A percentile compares a stretch with the other conserved stretches of the same genome.
These are phyloP conservation scores for Julus scanicus DNA, from an alignment of 2,888 invertebrate species.

Conservation along the genomic window DNA sequence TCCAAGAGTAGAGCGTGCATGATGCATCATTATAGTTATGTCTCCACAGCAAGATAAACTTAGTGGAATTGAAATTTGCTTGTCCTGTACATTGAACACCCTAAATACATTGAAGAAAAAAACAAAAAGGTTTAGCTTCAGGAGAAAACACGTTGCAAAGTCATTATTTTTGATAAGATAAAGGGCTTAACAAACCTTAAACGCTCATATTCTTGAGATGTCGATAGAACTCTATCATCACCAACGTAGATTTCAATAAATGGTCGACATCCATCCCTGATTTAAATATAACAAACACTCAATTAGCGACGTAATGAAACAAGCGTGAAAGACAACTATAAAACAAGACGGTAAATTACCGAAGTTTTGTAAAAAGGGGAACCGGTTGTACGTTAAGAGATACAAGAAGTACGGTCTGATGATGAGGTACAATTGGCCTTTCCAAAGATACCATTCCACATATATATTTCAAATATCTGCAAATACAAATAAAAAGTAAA, in stretches of 20 bases:
- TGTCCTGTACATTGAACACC: conserved; percentile 65
- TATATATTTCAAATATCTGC: conserved; percentile 87
- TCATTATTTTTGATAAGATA: not conserved
- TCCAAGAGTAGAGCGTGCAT: conserved; percentile 87
- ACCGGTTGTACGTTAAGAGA: conserved; percentile 86
- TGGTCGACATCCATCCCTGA: conserved; percentile 90
- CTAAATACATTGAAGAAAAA: conserved; percentile 64
- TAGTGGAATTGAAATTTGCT: conserved; percentile 73
- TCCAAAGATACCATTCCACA: conserved; percentile 76
- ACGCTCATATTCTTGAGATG: conserved; percentile 89
- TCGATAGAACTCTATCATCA: conserved; percentile 82
- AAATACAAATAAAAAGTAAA: conserved; percentile 57
- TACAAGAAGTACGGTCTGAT: conserved; percentile 82
- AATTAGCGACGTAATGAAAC: not conserved
- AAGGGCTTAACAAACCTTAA: conserved; percentile 72
- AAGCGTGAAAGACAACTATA: not conserved
- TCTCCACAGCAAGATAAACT: conserved; percentile 87
- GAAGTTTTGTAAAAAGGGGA: conserved; percentile 91
- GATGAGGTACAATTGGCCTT: conserved; percentile 81
- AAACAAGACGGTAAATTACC: conserved; percentile 68
- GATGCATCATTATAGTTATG: conserved; percentile 81
- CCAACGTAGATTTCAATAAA: conserved; percentile 92
- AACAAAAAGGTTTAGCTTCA: not conserved
- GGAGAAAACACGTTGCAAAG: not conserved
- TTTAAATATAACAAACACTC: not conserved